Evolutionary conservation across 2,888 invertebrate genomes (phyloP).

Genomic region (Hesperia comma): DNA sequence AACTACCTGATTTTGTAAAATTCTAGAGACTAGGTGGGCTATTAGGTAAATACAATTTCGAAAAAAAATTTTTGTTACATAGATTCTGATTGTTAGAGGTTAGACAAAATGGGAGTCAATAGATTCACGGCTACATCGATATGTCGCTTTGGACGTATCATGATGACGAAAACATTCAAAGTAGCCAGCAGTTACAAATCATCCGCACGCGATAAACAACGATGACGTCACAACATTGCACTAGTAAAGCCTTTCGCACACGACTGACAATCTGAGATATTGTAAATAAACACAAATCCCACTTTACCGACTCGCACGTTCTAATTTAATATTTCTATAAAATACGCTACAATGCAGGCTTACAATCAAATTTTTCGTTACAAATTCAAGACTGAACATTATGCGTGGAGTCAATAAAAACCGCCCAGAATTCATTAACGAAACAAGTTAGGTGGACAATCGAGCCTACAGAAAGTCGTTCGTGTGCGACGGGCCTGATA

Average conservation of each 20-base stretch:
- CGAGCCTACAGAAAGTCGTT: neutral
- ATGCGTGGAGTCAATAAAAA: neutral
- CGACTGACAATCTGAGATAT: conserved; percentile 1
- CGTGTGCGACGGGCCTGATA: conserved; percentile 17
- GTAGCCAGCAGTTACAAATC: conserved; percentile 14
- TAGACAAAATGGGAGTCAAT: conserved; percentile 28
- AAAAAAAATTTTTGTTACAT: conserved; percentile 34
- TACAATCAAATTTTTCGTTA: no score
- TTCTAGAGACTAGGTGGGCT: conserved; percentile 82
- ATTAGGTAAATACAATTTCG: conserved; percentile 48
- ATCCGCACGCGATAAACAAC: conserved; percentile 20
- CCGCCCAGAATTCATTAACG: no score
- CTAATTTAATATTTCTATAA: neutral
- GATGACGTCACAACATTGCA: conserved; percentile 47
- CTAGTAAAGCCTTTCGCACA: conserved; percentile 25
- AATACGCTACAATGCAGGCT: no score
- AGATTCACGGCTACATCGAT: conserved; percentile 10
- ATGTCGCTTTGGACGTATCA: conserved; percentile 15
- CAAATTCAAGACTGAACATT: neutral
- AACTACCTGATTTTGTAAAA: conserved; percentile 69
- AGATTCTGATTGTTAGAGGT: conserved; percentile 29
- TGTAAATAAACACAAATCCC: neutral
- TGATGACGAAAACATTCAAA: conserved; percentile 28
- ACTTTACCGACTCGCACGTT: neutral
- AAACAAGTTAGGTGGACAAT: no score